Evolutionary conservation across 2,888 invertebrate genomes (phyloP), one percentile per base, ranked within the genome.

Genomic region (Callosobruchus maculatus): DNA sequence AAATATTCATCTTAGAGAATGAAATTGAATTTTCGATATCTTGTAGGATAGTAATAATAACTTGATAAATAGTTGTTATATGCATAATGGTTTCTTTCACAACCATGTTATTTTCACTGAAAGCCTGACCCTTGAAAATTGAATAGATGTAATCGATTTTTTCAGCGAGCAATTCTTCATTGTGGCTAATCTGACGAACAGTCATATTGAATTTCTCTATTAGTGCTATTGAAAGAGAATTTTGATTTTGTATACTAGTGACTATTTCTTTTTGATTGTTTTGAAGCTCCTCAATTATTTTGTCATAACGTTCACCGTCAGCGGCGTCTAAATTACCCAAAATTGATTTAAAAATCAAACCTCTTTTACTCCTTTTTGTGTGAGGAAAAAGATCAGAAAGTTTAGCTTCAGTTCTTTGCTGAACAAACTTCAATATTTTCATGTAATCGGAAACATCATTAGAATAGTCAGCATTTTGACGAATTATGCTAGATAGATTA

Each of bases 31-130:
- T 20, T 49, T 71, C 71, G 4, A 71, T 71, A 20, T 71, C 49
- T 71, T 71, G 71, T 21, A 71, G n/a, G 0, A 49, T 31, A 31
- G 71, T 31, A 20, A 31, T 71, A 30, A 71, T 71, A 20, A 71
- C 31, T 71, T 26, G 7, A 20, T 31, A 71, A 20, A 49, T 71
- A n/a, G 18, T 71, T n/a, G 31, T 49, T 49, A 71, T 0, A 31
- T 71, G 71, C 3, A 21, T 31, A 20, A 71, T 22, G n/a, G 20
- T 71, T 20, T 30, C 67, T 67, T 20, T 67, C n/a, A 67, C 2
- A 21, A 67, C 21, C 67, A 20, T 67, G 21, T n/a, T 20, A 4
- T 67, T n/a, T 67, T 67, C 67, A 20, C 21, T n/a, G 21, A 20
- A 67, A 20, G 20, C 67, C 3, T 67, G 21, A 67, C 21, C 67